Evolutionary conservation across 2,888 invertebrate genomes (phyloP).

Genomic region (Leptodirus hochenwartii): DNA sequence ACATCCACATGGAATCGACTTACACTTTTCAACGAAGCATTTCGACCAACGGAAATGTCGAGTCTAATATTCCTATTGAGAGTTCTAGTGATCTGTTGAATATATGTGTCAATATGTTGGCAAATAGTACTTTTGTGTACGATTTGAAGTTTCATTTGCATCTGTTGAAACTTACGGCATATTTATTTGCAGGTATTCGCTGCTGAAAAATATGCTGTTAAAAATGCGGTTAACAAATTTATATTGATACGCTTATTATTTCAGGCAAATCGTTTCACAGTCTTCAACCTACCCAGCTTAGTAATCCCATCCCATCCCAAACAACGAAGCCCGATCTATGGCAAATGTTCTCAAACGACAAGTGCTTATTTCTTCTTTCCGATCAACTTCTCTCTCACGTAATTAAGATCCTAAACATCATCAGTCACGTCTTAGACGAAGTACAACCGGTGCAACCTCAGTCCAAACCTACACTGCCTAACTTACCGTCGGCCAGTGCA

Average conservation of each 20-base stretch:
- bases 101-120: conserved; percentile 26
- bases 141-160: conserved; percentile 33
- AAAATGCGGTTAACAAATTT: conserved; percentile 4
- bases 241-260: conserved; percentile 6
- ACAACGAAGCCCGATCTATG: conserved; percentile 17
- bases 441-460: conserved; percentile 32
- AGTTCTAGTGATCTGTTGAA: conserved; percentile 21
- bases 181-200: conserved; percentile 39
- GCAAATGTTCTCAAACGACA: conserved; percentile 28
- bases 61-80: conserved; percentile 10
- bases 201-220: too few relatives aligned
- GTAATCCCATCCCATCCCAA: too few relatives aligned
- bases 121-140: conserved; percentile 31
- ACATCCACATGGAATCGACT: conserved; percentile 7
- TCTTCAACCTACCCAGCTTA: conserved; percentile 11
- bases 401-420: conserved; percentile 51
- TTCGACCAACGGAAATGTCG: too few relatives aligned
- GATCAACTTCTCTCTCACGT: conserved; percentile 50
- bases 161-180: conserved; percentile 33
- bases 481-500: conserved; percentile 27
- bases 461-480: conserved; percentile 37
- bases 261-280: conserved; percentile 13
- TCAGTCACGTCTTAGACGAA: conserved; percentile 60
- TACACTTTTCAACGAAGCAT: conserved; percentile 12
- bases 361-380: conserved; percentile 31